These are phyloP conservation scores for Pogona vitticeps DNA, from an alignment of 2,113 vertebrate species.

Conservation along the genomic window DNA sequence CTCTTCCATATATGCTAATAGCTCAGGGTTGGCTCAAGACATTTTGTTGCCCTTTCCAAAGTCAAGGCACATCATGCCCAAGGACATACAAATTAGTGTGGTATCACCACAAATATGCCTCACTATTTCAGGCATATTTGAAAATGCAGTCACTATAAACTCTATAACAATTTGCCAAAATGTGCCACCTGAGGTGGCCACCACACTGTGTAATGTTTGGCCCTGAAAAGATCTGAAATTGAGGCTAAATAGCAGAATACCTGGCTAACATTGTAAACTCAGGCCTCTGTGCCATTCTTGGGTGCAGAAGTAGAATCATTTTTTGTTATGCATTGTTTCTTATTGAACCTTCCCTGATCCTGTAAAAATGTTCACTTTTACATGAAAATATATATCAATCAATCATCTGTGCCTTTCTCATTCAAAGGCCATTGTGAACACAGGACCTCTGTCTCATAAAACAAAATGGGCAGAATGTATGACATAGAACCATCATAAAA, in stretches of 20 bases:
- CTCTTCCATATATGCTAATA: too few species aligned
- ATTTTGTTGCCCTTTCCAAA: too few species aligned
- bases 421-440: neutral
- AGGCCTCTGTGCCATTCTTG: too few species aligned
- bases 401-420: neutral
- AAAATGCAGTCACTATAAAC: too few species aligned
- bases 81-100: too few species aligned
- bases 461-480: neutral
- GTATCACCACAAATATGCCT: too few species aligned
- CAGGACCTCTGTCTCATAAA: neutral
- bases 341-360: neutral
- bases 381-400: neutral
- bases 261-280: too few species aligned
- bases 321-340: neutral
- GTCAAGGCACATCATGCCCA: too few species aligned
- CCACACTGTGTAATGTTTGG: neutral
- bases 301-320: neutral
- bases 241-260: neutral
- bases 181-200: too few species aligned
- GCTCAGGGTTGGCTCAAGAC: too few species aligned
- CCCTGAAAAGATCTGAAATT: neutral
- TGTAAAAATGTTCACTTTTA: neutral
- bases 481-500: neutral
- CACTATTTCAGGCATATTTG: too few species aligned
- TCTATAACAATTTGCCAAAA: too few species aligned